phyloP scores from a whole-genome alignment of 2,888 invertebrate species.

The Sarcophaga caerulescens region DNA sequence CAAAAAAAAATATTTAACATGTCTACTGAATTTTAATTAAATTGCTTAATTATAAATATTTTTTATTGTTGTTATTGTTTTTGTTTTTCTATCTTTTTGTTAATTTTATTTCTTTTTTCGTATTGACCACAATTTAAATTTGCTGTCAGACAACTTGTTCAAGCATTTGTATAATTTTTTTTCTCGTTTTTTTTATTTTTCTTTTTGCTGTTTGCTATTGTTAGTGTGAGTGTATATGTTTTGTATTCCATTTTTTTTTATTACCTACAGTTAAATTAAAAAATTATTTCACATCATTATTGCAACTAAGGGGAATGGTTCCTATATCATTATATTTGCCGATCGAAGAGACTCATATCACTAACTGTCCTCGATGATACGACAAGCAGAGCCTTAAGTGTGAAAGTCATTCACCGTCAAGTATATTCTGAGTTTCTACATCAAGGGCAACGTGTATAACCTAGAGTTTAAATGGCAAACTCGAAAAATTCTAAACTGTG shows the following conservation, averaged over 20 bases:
- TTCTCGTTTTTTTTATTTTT: constrained; percentile 4
- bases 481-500: too few relatives aligned
- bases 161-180: not conserved
- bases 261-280: constrained; percentile 14
- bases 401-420: too few relatives aligned
- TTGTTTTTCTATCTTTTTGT: not conserved
- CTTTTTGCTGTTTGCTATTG: constrained; percentile 15
- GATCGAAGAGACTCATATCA: too few relatives aligned
- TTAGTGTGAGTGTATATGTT: constrained; percentile 10
- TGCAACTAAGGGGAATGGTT: too few relatives aligned
- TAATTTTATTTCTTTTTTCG: constrained; percentile 9
- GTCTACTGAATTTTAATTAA: constrained; percentile 55
- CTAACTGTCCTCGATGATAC: too few relatives aligned
- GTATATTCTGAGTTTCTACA: too few relatives aligned
- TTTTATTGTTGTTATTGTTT: not conserved
- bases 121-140: constrained; percentile 65
- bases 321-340: too few relatives aligned
- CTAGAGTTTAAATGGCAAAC: too few relatives aligned
- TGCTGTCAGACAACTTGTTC: constrained; percentile 64
- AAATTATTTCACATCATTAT: constrained; percentile 54
- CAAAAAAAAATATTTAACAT: constrained; percentile 15
- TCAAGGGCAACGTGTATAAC: too few relatives aligned
- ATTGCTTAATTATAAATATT: constrained; percentile 57
- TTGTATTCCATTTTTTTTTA: constrained; percentile 14
- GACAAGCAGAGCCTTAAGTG: too few relatives aligned